Evolutionary conservation across 2,113 vertebrate species (phyloP), one percentile per base, ranked within the genome.

Genomic region (Pardalotus punctatus): DNA sequence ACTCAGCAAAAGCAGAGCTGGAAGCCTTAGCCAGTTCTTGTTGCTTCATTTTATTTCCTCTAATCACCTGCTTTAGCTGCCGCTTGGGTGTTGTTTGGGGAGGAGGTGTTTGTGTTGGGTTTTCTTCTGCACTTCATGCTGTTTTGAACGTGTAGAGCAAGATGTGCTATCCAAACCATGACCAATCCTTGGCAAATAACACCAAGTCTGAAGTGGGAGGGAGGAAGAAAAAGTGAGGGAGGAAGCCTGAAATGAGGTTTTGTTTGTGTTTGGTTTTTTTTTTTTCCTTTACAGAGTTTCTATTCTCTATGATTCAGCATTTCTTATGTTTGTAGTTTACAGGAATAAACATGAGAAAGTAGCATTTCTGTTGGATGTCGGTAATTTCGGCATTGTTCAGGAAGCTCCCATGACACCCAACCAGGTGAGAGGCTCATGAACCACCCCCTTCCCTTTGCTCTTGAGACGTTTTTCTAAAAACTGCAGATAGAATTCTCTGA

Each of bases 261-360:
- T 81, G 58, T 81, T 86, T 83, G 40, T 72, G 45, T 88, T 81
- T 66, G 45, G 2, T 5, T n/a, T 14, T 13, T 22, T 42, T 42
- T 24, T 33, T 69, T 65, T 56, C 21, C 35, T 72, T 62, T 50
- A 45, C 36, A 40, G 60, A 61, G 43, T 69, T 96, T 76, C 88
- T 94, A 18, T 80, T 88, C 66, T 79, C 64, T 86, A 67, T 40
- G 67, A 94, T 70, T 95, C 93, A 94, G 91, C 82, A 43, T 85
- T 74, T 97, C 84, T 95, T 77, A 47, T 81, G 80, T 95, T 90
- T 95, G 94, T 81, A 93, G 85, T 86, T 97, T 86, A 82, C 94
- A 96, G 94, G 87, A 94, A 95, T 93, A 93, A 95, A 93, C 77
- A 86, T 77, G 86, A 92, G 81, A 90, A 93, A 92, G 88, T 86